A percentile compares a stretch with the other conserved stretches of the same genome.
Evolutionary conservation across 1,140 invertebrate species (phyloP).

Genomic region (Macrocentrus cingulum): DNA sequence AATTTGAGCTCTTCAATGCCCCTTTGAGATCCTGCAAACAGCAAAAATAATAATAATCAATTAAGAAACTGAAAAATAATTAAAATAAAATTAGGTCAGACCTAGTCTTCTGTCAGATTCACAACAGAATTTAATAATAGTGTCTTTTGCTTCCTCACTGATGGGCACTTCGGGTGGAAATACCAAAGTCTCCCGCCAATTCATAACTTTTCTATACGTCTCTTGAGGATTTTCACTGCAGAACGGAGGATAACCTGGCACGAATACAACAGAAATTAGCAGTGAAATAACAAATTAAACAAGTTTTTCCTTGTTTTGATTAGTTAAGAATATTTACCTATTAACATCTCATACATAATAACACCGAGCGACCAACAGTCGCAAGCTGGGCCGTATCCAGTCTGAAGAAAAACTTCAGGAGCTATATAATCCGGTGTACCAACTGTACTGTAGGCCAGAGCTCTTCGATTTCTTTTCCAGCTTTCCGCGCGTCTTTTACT

Average conservation of each 20-base stretch:
- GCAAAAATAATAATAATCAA: constrained; percentile 3
- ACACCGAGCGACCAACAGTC: constrained; percentile 99
- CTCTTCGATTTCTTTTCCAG: constrained; percentile 95
- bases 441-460: constrained; percentile 93
- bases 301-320: too few species aligned
- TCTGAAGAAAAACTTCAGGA: constrained; percentile 97
- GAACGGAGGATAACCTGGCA: constrained; percentile 93
- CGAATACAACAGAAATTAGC: constrained; percentile 23
- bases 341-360: constrained; percentile 99
- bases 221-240: constrained; percentile 99
- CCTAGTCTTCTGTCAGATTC: constrained; percentile 82
- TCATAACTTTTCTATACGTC: constrained; percentile 99
- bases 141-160: constrained; percentile 88
- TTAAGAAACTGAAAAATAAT: constrained; percentile 1
- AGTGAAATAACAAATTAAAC: constrained; percentile 3
- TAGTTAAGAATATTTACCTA: constrained; percentile 72
- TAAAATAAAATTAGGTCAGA: constrained; percentile 17
- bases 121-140: constrained; percentile 89
- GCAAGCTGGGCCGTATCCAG: constrained; percentile 94
- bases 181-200: constrained; percentile 95
- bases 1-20: constrained; percentile 86
- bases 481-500: constrained; percentile 96
- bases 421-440: constrained; percentile 99
- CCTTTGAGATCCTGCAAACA: constrained; percentile 73
- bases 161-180: constrained; percentile 99